Conservation (phyloP, 2,797 vertebrate genomes). For the Lophotriccus pileatus region DNA sequence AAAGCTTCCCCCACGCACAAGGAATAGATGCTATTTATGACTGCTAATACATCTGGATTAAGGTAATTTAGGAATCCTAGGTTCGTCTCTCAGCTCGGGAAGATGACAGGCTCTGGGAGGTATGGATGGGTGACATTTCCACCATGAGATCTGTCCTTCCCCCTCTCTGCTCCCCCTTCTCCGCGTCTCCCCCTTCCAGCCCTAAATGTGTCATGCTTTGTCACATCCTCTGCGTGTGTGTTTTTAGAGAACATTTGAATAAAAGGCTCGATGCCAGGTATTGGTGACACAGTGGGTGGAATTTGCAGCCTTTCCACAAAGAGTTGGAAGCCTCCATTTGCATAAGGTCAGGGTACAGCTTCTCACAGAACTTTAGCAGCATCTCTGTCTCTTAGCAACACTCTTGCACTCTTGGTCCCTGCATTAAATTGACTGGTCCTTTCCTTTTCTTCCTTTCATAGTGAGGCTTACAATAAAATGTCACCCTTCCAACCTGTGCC, state of each 20-base stretch:
- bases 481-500: conserved; percentile 91
- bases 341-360: conserved; percentile 96
- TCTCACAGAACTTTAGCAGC: conserved; percentile 95
- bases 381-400: conserved; percentile 99
- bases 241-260: conserved; percentile 85
- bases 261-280: conserved; percentile 90
- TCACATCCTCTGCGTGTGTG: conserved; percentile 81
- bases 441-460: conserved; percentile 94
- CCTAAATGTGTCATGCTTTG: conserved; percentile 80
- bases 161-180: not conserved
- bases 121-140: conserved; percentile 77
- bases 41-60: conserved; percentile 74
- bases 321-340: conserved; percentile 92
- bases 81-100: conserved; percentile 52
- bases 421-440: conserved; percentile 92
- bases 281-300: conserved; percentile 87
- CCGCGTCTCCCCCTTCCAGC: conserved; percentile 36
- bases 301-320: conserved; percentile 88
- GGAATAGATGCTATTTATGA: conserved; percentile 46
- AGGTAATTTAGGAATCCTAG: conserved; percentile 74
- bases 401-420: conserved; percentile 87
- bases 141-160: conserved; percentile 55
- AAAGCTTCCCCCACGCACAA: conserved; percentile 8
- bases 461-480: conserved; percentile 94
- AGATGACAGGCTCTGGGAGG: conserved; percentile 66